Evolutionary conservation across 2,113 vertebrate species (phyloP).

Genomic region (Elachura formosa): DNA sequence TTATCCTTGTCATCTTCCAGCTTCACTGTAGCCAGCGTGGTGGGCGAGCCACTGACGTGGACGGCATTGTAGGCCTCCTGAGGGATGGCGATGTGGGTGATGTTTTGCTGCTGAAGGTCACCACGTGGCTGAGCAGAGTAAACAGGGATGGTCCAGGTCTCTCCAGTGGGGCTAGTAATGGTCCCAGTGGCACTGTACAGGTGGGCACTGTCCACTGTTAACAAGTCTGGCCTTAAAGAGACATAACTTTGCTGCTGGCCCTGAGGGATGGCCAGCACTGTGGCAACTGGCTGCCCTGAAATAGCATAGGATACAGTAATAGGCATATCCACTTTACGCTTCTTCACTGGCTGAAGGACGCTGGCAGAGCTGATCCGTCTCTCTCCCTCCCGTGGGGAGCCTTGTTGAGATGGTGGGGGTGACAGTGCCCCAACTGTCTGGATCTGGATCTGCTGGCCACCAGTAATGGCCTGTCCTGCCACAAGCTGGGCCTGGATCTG

Average conservation of each 20-base stretch:
- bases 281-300: conserved; percentile 94
- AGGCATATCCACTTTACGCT: conserved; percentile 97
- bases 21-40: conserved; percentile 77
- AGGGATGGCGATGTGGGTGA: conserved; percentile 96
- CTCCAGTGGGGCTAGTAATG: conserved; percentile 95
- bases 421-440: conserved; percentile 92
- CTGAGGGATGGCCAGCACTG: conserved; percentile 94
- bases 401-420: conserved; percentile 82
- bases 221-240: conserved; percentile 92
- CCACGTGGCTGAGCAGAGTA: conserved; percentile 86
- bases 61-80: conserved; percentile 95
- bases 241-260: conserved; percentile 96
- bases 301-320: conserved; percentile 93
- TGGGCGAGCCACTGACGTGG: conserved; percentile 84
- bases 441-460: conserved; percentile 95
- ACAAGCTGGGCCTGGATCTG: conserved; percentile 96
- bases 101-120: conserved; percentile 92
- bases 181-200: conserved; percentile 96
- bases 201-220: conserved; percentile 97
- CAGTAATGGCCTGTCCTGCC: conserved; percentile 83
- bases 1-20: conserved; percentile 91
- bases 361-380: conserved; percentile 81
- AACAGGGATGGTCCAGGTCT: conserved; percentile 99
- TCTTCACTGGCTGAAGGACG: conserved; percentile 97
- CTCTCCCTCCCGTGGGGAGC: conserved; percentile 88